Evolutionary conservation across 2,797 vertebrate species (phyloP).

Genomic region (Menidia menidia): DNA sequence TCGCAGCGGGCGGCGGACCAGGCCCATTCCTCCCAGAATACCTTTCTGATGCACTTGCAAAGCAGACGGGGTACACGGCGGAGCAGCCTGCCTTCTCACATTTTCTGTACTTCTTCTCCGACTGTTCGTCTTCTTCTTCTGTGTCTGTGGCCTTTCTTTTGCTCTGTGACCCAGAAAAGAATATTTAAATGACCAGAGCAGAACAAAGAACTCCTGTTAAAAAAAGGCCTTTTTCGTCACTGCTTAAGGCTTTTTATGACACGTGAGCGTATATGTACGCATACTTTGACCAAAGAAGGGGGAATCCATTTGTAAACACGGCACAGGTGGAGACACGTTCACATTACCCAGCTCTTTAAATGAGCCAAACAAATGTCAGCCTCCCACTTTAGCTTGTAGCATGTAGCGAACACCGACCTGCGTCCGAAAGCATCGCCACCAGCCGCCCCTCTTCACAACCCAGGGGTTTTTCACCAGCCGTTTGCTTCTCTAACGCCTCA

Average conservation of each 20-base stretch:
- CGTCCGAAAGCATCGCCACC: slow-evolving; percentile 77
- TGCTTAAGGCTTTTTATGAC: neutral
- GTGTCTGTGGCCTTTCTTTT: slow-evolving; percentile 90
- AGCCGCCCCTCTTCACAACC: neutral
- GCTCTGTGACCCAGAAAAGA: slow-evolving; percentile 77
- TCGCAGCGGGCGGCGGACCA: neutral
- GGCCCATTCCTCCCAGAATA: too few relatives aligned
- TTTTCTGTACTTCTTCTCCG: slow-evolving; percentile 96
- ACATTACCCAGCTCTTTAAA: slow-evolving; percentile 44
- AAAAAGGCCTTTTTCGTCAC: slow-evolving; percentile 15
- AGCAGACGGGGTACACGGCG: slow-evolving; percentile 94
- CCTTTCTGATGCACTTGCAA: slow-evolving; percentile 97
- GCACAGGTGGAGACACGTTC: neutral
- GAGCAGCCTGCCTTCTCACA: slow-evolving; percentile 98
- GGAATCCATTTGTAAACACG: neutral
- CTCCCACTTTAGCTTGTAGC: slow-evolving; percentile 69
- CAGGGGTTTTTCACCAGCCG: neutral
- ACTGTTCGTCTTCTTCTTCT: slow-evolving; percentile 91
- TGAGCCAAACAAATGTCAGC: slow-evolving; percentile 15
- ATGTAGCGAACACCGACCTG: slow-evolving; percentile 71
- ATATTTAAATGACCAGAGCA: too few relatives aligned
- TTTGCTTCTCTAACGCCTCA: neutral
- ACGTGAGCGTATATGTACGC: neutral
- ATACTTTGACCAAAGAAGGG: neutral
- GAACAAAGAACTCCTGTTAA: neutral